Evolutionary conservation across 2,888 invertebrate genomes (phyloP), one percentile per base, ranked within the genome.

Genomic region (Oegoconia quadripuncta): DNA sequence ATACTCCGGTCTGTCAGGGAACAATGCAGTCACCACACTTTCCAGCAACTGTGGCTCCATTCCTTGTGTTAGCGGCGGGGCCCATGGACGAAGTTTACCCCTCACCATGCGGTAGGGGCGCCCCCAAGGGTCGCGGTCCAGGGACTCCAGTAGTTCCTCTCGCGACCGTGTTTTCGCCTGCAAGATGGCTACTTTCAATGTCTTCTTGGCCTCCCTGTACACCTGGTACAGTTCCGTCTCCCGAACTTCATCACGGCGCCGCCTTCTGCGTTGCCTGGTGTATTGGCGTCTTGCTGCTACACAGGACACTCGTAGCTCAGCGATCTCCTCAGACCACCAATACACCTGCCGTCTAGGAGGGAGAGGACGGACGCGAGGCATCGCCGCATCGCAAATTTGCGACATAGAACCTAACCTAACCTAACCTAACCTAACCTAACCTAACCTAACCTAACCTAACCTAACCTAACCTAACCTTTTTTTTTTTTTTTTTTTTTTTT

Each of bases 301-400:
- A 23, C 49, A 41, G 1, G 14, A 23, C 3, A 12, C 18, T 4
- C 46, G 40, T 5, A 44, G 34, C 1, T n/a, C 7, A 3, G 45
- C 34, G 2, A 45, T 22, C 2, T 37, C 36, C 2, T 15, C 27
- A 0, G 49, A 34, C 49, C 49, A 46, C 49, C 46, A 46, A 33
- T 49, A 44, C 3, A 44, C 42, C 17, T 18, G 31, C 11, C 25
- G 16, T 11, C n/a, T 36, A 1, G 32, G 15, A 9, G 13, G 33
- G 14, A 9, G 3, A 2, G 15, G 17, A 8, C 30, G 8, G 8
- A 17, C 20, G 9, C 42, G 37, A 7, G 40, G 38, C 42, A 42
- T 44, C 2, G 38, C 16, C 11, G 48, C 38, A 18, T 48, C 41
- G 25, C 41, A 44, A 1, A 45, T 16, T 3, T 14, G 2, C 15